Evolutionary conservation across 2,113 vertebrate species (phyloP), one percentile per base, ranked within the genome.

Genomic region (Copsychus sechellarum): DNA sequence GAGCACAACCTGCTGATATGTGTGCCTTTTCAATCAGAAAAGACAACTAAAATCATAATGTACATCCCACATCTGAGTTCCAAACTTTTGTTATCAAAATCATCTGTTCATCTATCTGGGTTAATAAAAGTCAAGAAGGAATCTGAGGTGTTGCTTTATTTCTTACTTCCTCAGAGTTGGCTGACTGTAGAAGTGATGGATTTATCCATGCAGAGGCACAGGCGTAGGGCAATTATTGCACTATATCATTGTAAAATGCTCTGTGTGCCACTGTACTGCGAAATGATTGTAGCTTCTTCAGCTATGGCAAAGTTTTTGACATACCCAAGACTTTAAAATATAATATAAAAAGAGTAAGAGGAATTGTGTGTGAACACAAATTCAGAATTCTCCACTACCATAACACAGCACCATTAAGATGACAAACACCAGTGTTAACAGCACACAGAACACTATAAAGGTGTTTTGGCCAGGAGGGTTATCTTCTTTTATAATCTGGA

Each of bases 261-360:
- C 34, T 62, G 2, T 47, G 13, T 57, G 31, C 7, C 51, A 25
- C 48, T 67, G 1, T 19, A 8, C 14, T 38, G 2, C 48, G 43
- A 67, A 94, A 91, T 54, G 6, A 50, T 40, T 74, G 43, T 23
- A 42, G 31, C 21, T 89, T 70, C 51, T 66, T 84, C 72, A 89
- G 34, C 29, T 71, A 4, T 13, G 17, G 25, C 6, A 73, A 92
- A 57, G 34, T n/a, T 92, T 92, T 54, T 50, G 22, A 72, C 25
- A 21, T 43, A 25, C 2, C 2, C 3, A 87, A 62, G 26, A 24
- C 62, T 66, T 90, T 8, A 14, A 84, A 88, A 91, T 36, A 2
- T 53, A 43, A 34, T 16, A 19, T 10, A 28, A 72, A 8, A 58
- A 11, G 53, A 60, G 45, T 43, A 56, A 45, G 26, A 72, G 12